Conservation (phyloP, 2,888 invertebrate species). For the Melanotus villosus region DNA sequence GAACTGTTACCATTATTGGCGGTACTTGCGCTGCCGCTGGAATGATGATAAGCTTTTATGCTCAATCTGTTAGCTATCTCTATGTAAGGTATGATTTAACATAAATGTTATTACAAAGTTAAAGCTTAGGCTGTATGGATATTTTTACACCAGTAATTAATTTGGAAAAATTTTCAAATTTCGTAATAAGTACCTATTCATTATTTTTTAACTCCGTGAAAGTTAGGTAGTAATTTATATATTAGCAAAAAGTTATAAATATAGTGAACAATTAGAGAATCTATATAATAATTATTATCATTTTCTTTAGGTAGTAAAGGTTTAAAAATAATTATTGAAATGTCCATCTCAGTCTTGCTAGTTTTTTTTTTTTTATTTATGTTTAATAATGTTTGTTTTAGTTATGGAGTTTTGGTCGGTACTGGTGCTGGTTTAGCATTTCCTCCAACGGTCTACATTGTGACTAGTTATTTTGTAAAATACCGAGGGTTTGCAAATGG, state of each 20-base stretch:
- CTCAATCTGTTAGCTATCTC: conserved; percentile 83
- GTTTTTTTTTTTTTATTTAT: background rate
- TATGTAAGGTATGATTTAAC: conserved; percentile 79
- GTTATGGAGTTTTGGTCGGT: conserved; percentile 87
- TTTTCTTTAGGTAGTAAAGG: no score
- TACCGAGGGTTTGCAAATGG: conserved; percentile 88
- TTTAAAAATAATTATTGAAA: no score
- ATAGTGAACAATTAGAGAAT: no score
- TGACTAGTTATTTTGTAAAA: conserved; percentile 87
- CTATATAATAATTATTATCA: no score
- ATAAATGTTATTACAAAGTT: background rate
- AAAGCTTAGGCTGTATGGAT: background rate
- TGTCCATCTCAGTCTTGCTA: no score
- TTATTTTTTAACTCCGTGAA: no score
- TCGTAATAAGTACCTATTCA: no score
- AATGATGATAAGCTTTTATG: conserved; percentile 87
- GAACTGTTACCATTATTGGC: conserved; percentile 86
- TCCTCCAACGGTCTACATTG: conserved; percentile 92
- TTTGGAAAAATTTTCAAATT: background rate
- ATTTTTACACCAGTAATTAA: background rate
- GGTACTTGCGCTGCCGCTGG: conserved; percentile 87
- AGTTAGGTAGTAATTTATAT: no score
- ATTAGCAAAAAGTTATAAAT: no score
- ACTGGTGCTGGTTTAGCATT: conserved; percentile 89
- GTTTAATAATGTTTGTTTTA: conserved; percentile 62